Conservation (phyloP, 2,113 vertebrate genomes). For the Tretioscincus oriximinensis region DNA sequence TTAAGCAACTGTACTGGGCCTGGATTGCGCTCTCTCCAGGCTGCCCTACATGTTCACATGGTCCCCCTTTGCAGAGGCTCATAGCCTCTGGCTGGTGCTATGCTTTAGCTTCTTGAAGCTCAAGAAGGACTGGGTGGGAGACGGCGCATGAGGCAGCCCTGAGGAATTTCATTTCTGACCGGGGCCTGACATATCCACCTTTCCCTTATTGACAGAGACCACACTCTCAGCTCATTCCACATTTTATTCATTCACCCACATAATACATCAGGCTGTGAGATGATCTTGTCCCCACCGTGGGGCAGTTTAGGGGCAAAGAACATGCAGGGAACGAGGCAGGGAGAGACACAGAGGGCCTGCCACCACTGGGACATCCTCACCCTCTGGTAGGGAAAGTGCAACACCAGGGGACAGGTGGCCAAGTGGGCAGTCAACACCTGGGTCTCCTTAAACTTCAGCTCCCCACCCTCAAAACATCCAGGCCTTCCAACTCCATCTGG, state of each 20-base stretch:
- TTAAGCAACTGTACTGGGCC: not conserved
- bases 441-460: not conserved
- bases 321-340: not conserved
- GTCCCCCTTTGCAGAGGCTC: too few relatives aligned
- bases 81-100: not conserved
- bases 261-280: not conserved
- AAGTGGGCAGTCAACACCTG: too few relatives aligned
- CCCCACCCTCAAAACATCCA: too few relatives aligned
- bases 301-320: not conserved
- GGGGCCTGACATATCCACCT: not conserved
- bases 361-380: not conserved
- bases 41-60: too few relatives aligned
- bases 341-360: not conserved
- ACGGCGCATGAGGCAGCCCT: not conserved
- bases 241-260: not conserved
- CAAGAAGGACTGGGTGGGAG: not conserved
- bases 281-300: too few relatives aligned
- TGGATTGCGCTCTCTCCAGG: not conserved
- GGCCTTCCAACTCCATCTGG: too few relatives aligned
- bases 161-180: not conserved
- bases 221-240: not conserved
- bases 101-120: not conserved
- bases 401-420: too few relatives aligned
- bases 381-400: not conserved
- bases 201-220: not conserved